Base-by-base conservation (phyloP, 2,113 vertebrate genomes). In the Eupsittula cactorum region DNA sequence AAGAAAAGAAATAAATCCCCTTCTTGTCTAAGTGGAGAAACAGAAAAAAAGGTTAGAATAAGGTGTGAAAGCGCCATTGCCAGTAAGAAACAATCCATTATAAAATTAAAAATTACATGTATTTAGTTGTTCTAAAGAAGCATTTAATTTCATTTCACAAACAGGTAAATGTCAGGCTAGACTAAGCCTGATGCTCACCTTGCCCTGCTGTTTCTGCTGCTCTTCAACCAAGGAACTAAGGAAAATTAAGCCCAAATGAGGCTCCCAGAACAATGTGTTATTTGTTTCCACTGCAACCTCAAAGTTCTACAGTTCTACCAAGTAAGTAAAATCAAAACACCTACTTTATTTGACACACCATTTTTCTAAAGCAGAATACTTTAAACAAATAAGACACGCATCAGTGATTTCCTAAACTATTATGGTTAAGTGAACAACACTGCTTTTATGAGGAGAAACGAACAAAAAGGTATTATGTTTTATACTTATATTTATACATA, bases 311-410 rank as follows among this genome's bases (percentile, higher is more conserved):
- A 82, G 71, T 70, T 77, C 41, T 71, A 81, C 21, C 3, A 1
- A 80, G n/a, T 35, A 73, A 67, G 60, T 78, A 82, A 92, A 82
- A 78, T 64, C 77, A 82, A 84, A 96, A 89, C 65, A 82, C 21
- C 21, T 59, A 55, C 62, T 86, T 18, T 42, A 68, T 68, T 76
- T 79, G 67, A 85, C 57, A 88, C 78, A 86, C 41, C 31, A 65
- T 79, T 87, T 87, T 79, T 82, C 74, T 65, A 57, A 46, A 96
- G 64, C 39, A 94, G 42, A 78, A 82, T 64, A 79, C n/a, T 90
- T 91, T 29, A 92, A 87, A 87, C 39, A 79, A 95, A 44, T 92
- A 92, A 90, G 67, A 82, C 47, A 91, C 24, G 62, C 44, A 73
- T 7, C 49, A 86, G 24, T 75, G 73, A 92, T 70, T 91, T 96